phyloP scores from a whole-genome alignment of 1,140 invertebrate genomes.

The Conus betulinus region DNA sequence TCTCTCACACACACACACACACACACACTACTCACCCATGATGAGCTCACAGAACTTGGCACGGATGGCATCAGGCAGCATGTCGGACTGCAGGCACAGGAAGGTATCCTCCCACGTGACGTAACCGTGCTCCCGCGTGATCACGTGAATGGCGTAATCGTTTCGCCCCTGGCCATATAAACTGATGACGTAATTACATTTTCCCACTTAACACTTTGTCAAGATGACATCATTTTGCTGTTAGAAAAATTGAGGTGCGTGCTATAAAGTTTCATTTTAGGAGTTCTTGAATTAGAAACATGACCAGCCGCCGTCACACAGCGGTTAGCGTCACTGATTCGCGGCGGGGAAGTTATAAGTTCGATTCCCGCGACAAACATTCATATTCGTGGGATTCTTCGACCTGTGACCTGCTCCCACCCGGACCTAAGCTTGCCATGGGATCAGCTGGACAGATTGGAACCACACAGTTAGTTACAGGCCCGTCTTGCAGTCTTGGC shows the following conservation, averaged over 20 bases:
- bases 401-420: too few relatives aligned
- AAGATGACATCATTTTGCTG: background rate
- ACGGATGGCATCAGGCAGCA: constrained; percentile 71
- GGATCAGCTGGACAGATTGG: too few relatives aligned
- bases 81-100: constrained; percentile 70
- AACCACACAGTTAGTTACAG: too few relatives aligned
- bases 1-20: background rate
- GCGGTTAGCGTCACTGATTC: too few relatives aligned
- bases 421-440: too few relatives aligned
- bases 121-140: constrained; percentile 74
- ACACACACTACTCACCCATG: constrained; percentile 61
- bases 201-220: background rate
- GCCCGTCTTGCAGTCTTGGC: too few relatives aligned
- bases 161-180: constrained; percentile 68
- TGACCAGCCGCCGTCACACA: too few relatives aligned
- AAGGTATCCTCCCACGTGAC: constrained; percentile 75
- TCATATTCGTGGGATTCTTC: too few relatives aligned
- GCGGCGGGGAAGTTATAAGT: too few relatives aligned
- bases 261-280: too few relatives aligned
- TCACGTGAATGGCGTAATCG: constrained; percentile 73
- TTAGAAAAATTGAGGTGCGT: background rate
- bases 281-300: too few relatives aligned
- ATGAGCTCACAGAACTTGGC: constrained; percentile 75
- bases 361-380: too few relatives aligned
- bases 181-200: background rate